A percentile compares a stretch with the other conserved stretches of the same genome.
Evolutionary conservation across 1,140 invertebrate genomes (phyloP).

Genomic region (Portunus trituberculatus): DNA sequence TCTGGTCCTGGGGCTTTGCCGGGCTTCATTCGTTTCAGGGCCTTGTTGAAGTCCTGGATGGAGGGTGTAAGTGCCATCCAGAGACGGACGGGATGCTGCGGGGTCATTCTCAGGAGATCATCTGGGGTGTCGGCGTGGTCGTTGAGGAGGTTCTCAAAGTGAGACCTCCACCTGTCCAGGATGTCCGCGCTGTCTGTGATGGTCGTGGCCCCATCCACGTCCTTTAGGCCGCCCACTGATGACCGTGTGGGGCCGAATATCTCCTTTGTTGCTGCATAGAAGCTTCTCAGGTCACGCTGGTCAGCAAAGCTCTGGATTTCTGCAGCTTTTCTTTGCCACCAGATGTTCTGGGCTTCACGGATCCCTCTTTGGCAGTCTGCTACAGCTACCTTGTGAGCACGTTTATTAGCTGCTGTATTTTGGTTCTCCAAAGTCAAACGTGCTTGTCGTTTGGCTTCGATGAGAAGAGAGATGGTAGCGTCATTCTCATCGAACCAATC

Average conservation of each 20-base stretch:
- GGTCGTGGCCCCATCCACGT: not conserved
- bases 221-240: not conserved
- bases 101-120: not conserved
- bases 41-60: not conserved
- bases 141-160: conserved; percentile 42
- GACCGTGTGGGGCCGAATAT: not conserved
- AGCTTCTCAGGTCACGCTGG: not conserved
- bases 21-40: not conserved
- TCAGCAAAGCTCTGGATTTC: not conserved
- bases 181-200: not conserved
- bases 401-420: not conserved
- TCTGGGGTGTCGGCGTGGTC: not conserved
- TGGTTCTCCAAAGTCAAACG: not conserved
- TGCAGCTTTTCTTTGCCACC: not conserved
- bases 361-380: not conserved
- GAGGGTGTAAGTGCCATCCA: not conserved
- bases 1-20: conserved; percentile 45
- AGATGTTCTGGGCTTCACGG: not conserved
- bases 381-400: not conserved
- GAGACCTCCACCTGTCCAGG: not conserved
- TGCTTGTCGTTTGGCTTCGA: not conserved
- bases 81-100: not conserved
- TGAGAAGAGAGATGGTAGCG: not conserved
- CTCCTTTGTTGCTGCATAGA: not conserved
- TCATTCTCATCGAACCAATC: conserved; percentile 50